Evolutionary conservation across 2,888 invertebrate species (phyloP).

Genomic region (Gastrophysa polygoni): DNA sequence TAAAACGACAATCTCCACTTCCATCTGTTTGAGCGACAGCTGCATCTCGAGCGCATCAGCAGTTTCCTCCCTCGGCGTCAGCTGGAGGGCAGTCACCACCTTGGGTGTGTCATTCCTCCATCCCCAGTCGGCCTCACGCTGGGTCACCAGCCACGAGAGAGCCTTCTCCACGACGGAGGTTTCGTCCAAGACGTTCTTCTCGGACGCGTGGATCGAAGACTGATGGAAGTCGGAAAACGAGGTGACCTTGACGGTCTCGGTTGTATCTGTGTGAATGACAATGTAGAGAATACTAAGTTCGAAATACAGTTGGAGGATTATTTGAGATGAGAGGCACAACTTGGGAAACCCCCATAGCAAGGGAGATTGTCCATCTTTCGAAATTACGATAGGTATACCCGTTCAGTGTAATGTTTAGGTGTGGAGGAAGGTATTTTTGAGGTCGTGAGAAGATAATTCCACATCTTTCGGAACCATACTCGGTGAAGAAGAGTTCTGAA

Average conservation of each 20-base stretch:
- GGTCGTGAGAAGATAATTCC: no score
- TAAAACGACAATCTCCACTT: conserved; percentile 82
- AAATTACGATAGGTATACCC: no score
- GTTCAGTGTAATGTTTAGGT: no score
- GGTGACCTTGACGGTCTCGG: conserved; percentile 36
- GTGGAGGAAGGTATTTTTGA: no score
- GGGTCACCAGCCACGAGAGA: conserved; percentile 57
- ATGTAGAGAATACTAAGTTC: neutral
- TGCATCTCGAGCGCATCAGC: conserved; percentile 72
- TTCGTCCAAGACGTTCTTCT: conserved; percentile 53
- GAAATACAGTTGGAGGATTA: no score
- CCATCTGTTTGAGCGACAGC: conserved; percentile 85
- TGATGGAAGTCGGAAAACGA: conserved; percentile 23
- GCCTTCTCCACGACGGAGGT: conserved; percentile 69
- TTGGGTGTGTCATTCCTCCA: conserved; percentile 87
- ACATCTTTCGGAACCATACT: no score
- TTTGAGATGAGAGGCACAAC: no score
- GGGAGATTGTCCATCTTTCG: no score
- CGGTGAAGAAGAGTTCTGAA: no score
- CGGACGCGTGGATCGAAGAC: conserved; percentile 18
- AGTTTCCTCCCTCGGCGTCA: conserved; percentile 57
- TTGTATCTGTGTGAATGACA: conserved; percentile 14
- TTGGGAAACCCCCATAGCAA: no score
- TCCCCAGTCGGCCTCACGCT: conserved; percentile 73
- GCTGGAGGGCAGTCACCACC: conserved; percentile 79